Evolutionary conservation across 2,888 invertebrate genomes (phyloP).

Genomic region (Athetis lepigone): DNA sequence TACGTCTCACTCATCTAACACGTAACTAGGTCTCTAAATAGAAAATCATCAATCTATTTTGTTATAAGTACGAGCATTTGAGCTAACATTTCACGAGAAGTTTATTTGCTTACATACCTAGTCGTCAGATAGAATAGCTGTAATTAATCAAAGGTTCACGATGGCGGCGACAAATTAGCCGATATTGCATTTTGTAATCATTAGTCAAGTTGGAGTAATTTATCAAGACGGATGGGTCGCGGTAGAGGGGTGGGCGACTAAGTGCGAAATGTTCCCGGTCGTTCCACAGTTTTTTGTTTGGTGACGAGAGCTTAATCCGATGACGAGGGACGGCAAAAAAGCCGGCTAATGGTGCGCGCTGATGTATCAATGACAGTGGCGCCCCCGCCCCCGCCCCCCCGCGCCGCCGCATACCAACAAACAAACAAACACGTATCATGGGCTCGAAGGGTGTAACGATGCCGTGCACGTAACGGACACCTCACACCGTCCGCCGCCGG

Average conservation of each 20-base stretch:
- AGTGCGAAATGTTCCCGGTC: constrained; percentile 75
- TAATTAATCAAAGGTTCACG: constrained; percentile 1
- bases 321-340: constrained; percentile 67
- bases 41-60: background rate
- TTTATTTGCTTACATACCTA: constrained; percentile 33
- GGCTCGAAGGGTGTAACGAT: constrained; percentile 20
- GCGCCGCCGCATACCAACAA: constrained; percentile 24
- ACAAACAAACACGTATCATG: constrained; percentile 56
- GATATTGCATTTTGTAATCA: constrained; percentile 25
- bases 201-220: constrained; percentile 39
- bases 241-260: constrained; percentile 53
- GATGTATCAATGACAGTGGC: constrained; percentile 68
- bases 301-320: constrained; percentile 70
- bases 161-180: constrained; percentile 20
- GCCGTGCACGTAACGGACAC: constrained; percentile 45
- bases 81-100: constrained; percentile 38
- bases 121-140: constrained; percentile 15
- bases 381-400: constrained; percentile 19
- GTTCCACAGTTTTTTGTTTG: constrained; percentile 66
- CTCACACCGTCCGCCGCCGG: constrained; percentile 26
- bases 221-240: constrained; percentile 62
- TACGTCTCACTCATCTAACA: constrained; percentile 11
- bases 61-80: constrained; percentile 21
- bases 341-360: constrained; percentile 67
- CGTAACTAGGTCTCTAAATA: constrained; percentile 17